phyloP scores from a whole-genome alignment of 2,888 invertebrate genomes.

The Thereva unica region DNA sequence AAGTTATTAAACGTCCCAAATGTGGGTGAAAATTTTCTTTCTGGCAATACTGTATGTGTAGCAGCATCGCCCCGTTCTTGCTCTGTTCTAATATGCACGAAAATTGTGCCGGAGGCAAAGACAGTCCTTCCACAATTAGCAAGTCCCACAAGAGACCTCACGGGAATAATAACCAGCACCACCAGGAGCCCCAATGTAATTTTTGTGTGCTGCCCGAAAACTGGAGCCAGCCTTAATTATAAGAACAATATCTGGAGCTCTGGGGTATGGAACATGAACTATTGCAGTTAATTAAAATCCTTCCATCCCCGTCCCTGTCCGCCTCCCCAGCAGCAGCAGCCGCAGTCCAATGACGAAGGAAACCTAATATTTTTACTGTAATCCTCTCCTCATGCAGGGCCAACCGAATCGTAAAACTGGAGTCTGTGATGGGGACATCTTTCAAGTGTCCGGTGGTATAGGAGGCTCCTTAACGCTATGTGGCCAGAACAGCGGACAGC shows the following conservation, averaged over 20 bases:
- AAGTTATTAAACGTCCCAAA: too few relatives aligned
- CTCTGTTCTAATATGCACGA: constrained; percentile 13
- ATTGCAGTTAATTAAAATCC: constrained; percentile 30
- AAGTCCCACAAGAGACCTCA: constrained; percentile 11
- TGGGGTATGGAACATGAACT: constrained; percentile 14
- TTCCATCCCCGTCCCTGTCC: neutral
- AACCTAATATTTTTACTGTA: constrained; percentile 20
- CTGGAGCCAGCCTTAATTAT: constrained; percentile 19
- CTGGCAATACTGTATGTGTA: too few relatives aligned
- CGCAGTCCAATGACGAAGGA: neutral
- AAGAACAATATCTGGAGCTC: constrained; percentile 24
- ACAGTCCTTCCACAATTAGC: constrained; percentile 21
- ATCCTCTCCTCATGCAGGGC: constrained; percentile 61
- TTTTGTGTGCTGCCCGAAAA: constrained; percentile 15
- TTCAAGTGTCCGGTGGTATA: constrained; percentile 64
- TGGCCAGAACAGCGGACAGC: constrained; percentile 83
- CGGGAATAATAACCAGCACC: constrained; percentile 16
- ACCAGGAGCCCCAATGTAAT: constrained; percentile 5
- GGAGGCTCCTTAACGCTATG: constrained; percentile 68
- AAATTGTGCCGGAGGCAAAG: constrained; percentile 24
- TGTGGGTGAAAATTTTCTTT: too few relatives aligned
- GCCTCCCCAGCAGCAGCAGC: neutral
- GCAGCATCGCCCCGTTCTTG: too few relatives aligned
- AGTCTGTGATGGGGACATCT: constrained; percentile 76
- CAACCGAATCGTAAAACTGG: constrained; percentile 81